These are phyloP conservation scores for Serrognathus titanus DNA, from an alignment of 2,888 invertebrate genomes.

Conservation along the genomic window DNA sequence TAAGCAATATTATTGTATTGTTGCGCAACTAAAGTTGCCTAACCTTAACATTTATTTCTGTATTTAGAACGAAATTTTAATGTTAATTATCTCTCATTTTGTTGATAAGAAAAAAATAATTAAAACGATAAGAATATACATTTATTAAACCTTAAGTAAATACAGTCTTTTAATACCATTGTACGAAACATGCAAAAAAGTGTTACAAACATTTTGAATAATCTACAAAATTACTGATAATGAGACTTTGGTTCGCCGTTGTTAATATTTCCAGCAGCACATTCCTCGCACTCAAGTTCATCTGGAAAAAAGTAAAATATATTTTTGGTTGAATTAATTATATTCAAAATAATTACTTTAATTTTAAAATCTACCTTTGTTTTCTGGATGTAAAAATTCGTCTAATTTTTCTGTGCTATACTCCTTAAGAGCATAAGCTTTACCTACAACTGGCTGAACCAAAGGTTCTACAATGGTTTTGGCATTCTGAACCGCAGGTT, in stretches of 20 bases:
- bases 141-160: too few relatives aligned
- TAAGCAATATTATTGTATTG: too few relatives aligned
- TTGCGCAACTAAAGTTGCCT: too few relatives aligned
- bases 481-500: conserved; percentile 30
- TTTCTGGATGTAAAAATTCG: conserved; percentile 29
- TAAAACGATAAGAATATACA: too few relatives aligned
- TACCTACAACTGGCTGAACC: conserved; percentile 10
- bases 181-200: neutral
- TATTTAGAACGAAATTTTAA: too few relatives aligned
- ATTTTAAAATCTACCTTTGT: conserved; percentile 4
- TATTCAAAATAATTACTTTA: conserved; percentile 4
- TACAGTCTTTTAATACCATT: neutral
- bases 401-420: conserved; percentile 39
- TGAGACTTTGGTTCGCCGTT: neutral
- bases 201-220: neutral
- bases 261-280: neutral
- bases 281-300: conserved; percentile 4
- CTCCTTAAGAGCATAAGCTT: conserved; percentile 34
- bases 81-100: too few relatives aligned
- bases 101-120: too few relatives aligned
- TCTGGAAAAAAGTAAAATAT: neutral
- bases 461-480: conserved; percentile 26
- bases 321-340: too few relatives aligned
- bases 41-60: too few relatives aligned
- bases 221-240: neutral